These are phyloP conservation scores for Stigmatopora nigra DNA, from an alignment of 2,113 vertebrate genomes.

Conservation along the genomic window DNA sequence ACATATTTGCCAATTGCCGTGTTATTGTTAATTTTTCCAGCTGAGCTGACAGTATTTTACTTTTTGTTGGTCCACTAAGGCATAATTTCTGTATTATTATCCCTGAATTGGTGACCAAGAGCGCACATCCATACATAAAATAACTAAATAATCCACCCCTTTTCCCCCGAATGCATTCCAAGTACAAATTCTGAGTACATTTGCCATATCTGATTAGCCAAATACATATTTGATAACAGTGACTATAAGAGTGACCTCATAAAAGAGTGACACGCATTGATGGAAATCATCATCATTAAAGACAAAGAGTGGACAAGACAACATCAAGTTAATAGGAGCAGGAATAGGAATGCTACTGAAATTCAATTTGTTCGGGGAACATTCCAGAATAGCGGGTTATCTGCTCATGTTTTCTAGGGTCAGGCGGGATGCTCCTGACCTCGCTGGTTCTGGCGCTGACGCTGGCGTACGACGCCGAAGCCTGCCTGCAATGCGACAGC, in stretches of 20 bases:
- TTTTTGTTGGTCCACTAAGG: no score
- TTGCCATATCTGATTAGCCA: no score
- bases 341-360: neutral
- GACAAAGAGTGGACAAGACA: neutral
- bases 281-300: neutral
- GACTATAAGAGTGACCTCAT: neutral
- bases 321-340: neutral
- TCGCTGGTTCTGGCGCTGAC: conserved; percentile 22
- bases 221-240: no score
- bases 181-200: no score
- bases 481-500: conserved; percentile 67
- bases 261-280: neutral
- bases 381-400: neutral
- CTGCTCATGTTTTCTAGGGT: no score
- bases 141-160: no score
- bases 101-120: no score
- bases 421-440: conserved; percentile 26
- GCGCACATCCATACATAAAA: no score
- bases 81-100: no score
- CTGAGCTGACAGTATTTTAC: no score
- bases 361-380: neutral
- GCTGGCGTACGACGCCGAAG: conserved; percentile 14
- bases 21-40: no score
- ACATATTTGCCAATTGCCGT: neutral
- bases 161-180: no score